Conservation (phyloP, 2,888 invertebrate genomes). For the Germaria angustata region DNA sequence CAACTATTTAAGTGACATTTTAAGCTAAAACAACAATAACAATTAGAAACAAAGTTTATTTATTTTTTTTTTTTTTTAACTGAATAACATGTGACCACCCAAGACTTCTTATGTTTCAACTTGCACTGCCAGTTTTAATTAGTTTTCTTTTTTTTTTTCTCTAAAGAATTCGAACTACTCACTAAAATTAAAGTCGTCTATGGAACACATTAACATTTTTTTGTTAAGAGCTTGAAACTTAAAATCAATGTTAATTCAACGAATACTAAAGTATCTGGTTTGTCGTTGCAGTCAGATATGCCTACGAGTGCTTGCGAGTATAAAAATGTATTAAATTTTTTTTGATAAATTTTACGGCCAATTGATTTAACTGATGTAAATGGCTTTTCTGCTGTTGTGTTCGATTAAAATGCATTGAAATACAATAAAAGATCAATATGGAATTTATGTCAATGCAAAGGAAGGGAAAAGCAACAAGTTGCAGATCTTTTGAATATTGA, state of each 20-base stretch:
- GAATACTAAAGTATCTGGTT: neutral
- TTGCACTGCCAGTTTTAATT: conserved; percentile 62
- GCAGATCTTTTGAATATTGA: neutral
- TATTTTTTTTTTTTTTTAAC: neutral
- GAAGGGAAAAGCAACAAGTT: neutral
- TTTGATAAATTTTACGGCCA: conserved; percentile 56
- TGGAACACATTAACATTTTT: conserved; percentile 33
- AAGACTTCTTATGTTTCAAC: conserved; percentile 50
- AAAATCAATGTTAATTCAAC: neutral
- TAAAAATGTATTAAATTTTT: conserved; percentile 16
- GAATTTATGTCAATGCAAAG: neutral
- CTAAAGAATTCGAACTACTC: neutral
- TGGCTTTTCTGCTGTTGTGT: neutral
- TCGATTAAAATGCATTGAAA: conserved; percentile 31
- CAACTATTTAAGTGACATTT: conserved; percentile 45
- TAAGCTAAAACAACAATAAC: neutral
- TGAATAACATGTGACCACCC: conserved; percentile 51
- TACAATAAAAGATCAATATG: neutral
- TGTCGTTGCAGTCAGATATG: neutral
- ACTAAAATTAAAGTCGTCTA: neutral
- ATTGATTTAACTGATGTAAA: conserved; percentile 56
- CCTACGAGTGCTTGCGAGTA: neutral
- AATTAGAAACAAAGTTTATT: neutral
- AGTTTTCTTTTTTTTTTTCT: conserved; percentile 43
- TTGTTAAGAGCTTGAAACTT: conserved; percentile 27